Evolutionary conservation across 2,888 invertebrate genomes (phyloP).

Genomic region (Neocrepidodera transversa): DNA sequence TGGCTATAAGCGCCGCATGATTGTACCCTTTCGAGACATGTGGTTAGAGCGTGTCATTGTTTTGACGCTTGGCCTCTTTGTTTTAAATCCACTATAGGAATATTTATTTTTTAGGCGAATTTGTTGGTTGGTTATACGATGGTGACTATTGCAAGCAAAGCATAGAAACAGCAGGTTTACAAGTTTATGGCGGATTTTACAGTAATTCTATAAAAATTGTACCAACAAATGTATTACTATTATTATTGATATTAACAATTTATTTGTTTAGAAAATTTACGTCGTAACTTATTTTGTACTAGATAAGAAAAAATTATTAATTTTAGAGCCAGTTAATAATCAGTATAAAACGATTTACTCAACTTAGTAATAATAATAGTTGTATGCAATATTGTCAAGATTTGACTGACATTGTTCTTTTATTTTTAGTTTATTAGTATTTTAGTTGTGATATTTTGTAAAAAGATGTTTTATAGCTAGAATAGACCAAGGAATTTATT

Average conservation of each 20-base stretch:
- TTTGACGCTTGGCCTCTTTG: too few relatives aligned
- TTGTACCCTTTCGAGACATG: too few relatives aligned
- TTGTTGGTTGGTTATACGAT: constrained; percentile 88
- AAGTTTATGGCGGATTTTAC: constrained; percentile 86
- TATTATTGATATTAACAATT: constrained; percentile 2
- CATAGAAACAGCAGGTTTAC: constrained; percentile 85
- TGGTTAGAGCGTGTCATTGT: too few relatives aligned
- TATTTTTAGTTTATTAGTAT: not conserved
- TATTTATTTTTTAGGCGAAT: constrained; percentile 64
- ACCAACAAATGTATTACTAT: constrained; percentile 15
- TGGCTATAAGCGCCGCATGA: too few relatives aligned
- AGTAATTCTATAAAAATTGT: constrained; percentile 56
- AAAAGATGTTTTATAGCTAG: constrained; percentile 2
- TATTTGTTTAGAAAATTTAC: not conserved
- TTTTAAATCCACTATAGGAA: too few relatives aligned
- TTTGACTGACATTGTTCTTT: not conserved
- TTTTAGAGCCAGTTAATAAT: not conserved
- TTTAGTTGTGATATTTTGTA: constrained; percentile 16
- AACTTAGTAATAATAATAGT: too few relatives aligned
- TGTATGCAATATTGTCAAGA: not conserved
- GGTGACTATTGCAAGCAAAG: constrained; percentile 90
- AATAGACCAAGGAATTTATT: constrained; percentile 5
- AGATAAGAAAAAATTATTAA: not conserved
- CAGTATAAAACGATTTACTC: too few relatives aligned
- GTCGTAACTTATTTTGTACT: not conserved